A percentile compares a stretch with the other conserved stretches of the same genome.
These are phyloP conservation scores for Cariama cristata DNA, from an alignment of 2,113 vertebrate genomes.

Conservation along the genomic window DNA sequence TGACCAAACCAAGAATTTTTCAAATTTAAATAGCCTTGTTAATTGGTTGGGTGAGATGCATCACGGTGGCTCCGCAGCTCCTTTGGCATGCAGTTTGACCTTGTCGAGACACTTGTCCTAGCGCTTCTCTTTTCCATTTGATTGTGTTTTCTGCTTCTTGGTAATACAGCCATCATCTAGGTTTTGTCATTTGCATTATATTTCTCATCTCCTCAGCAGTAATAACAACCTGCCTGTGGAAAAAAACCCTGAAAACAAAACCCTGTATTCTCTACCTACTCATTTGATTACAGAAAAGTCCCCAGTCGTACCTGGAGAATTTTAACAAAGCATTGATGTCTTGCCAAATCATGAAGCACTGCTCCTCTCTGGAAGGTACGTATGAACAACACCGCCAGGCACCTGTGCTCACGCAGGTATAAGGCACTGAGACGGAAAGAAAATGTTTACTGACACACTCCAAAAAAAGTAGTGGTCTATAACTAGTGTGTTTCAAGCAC, in stretches of 20 bases:
- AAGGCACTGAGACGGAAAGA: neutral
- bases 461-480: neutral
- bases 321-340: neutral
- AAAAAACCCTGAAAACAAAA: neutral
- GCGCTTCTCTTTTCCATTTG: neutral
- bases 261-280: neutral
- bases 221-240: neutral
- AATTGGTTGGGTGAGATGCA: neutral
- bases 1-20: neutral
- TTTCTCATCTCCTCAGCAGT: neutral
- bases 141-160: neutral
- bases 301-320: neutral
- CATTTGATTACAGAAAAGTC: neutral
- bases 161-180: neutral
- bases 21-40: neutral
- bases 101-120: neutral
- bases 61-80: neutral
- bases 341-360: neutral
- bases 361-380: neutral
- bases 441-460: neutral
- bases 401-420: neutral
- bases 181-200: conserved; percentile 4
- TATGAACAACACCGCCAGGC: neutral
- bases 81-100: neutral
- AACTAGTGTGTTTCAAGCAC: neutral